A percentile compares a stretch with the other conserved stretches of the same genome.
phyloP scores from a whole-genome alignment of 2,888 invertebrate species.

The Allygus modestus region DNA sequence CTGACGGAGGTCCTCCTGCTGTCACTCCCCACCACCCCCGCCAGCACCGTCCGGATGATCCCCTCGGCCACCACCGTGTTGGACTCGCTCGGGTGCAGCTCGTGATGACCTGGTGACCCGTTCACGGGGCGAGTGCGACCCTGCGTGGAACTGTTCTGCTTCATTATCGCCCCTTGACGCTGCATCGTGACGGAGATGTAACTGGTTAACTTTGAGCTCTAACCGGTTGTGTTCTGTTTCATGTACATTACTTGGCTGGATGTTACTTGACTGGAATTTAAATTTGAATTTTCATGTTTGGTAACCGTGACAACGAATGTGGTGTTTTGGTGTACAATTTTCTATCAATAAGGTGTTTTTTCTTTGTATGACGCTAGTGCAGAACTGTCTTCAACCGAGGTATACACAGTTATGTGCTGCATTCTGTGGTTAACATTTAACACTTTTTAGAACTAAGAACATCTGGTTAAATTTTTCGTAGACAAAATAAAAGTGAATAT shows the following conservation, averaged over 20 bases:
- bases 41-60: conserved; percentile 1
- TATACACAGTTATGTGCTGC: too few species aligned
- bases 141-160: neutral
- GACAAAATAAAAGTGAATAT: too few species aligned
- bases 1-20: neutral
- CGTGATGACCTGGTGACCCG: neutral
- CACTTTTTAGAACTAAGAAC: too few species aligned
- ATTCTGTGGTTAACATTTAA: too few species aligned
- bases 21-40: neutral
- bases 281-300: neutral
- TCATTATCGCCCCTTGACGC: neutral
- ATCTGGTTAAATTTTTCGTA: too few species aligned
- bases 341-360: too few species aligned
- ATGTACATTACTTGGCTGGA: neutral
- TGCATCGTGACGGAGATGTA: neutral
- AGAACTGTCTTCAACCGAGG: too few species aligned
- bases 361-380: too few species aligned
- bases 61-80: neutral
- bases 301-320: conserved; percentile 14
- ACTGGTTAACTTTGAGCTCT: neutral
- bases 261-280: neutral
- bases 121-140: neutral
- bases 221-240: neutral
- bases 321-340: too few species aligned
- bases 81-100: neutral